Percentiles rank a stretch among this genome's conserved stretches.
These are phyloP conservation scores for Mobula hypostoma DNA, from an alignment of 2,113 vertebrate species.

Conservation along the genomic window DNA sequence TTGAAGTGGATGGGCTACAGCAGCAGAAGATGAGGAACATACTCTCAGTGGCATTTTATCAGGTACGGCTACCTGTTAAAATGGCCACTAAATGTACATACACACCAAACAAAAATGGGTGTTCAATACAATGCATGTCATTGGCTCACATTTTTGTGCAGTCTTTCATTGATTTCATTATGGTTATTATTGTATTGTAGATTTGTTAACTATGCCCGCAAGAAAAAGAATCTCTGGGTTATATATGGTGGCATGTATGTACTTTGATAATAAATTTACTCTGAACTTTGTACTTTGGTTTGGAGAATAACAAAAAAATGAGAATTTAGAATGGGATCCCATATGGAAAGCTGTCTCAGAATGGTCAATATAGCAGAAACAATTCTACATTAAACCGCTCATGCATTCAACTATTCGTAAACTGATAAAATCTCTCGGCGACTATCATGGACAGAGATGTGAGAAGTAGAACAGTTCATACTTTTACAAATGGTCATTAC, in stretches of 20 bases:
- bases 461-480: not conserved
- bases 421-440: not conserved
- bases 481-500: not conserved
- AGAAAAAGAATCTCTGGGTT: too few relatives aligned
- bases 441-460: not conserved
- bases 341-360: not conserved
- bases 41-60: too few relatives aligned
- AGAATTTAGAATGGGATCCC: not conserved
- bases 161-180: too few relatives aligned
- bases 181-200: too few relatives aligned
- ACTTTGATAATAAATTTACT: too few relatives aligned
- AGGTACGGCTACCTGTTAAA: too few relatives aligned
- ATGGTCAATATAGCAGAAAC: not conserved
- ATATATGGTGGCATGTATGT: too few relatives aligned
- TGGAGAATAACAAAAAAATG: not conserved
- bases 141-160: not conserved
- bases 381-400: not conserved
- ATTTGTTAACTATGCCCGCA: too few relatives aligned
- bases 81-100: not conserved
- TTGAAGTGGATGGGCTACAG: too few relatives aligned
- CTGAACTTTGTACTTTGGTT: not conserved
- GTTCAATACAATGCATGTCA: not conserved
- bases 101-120: not conserved
- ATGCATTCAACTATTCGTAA: not conserved
- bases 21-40: too few relatives aligned